Evolutionary conservation across 2,888 invertebrate genomes (phyloP), one percentile per base, ranked within the genome.

Genomic region (Orthonevra nobilis): DNA sequence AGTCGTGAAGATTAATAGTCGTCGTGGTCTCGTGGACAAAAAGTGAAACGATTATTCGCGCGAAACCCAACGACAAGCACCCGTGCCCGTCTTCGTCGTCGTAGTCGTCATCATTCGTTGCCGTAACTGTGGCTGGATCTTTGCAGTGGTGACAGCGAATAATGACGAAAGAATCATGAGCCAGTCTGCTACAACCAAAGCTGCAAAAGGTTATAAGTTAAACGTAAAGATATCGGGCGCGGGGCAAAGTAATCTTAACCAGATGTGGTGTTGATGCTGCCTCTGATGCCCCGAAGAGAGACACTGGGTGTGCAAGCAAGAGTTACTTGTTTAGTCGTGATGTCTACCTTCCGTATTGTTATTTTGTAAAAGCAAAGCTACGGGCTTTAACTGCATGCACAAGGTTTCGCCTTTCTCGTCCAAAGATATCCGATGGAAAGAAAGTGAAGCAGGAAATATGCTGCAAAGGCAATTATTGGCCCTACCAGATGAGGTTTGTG

Each of bases 1-100:
- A 73, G 66, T 79, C 79, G 66, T 79, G 66, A 79, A 73, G 72
- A 73, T 79, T 79, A 66, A 73, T 79, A 66, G 72, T 66, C 42
- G 32, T 73, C 54, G 72, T 60, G 52, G 64, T 52, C 52, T 54
- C 19, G 46, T 38, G 32, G 38, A 64, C 52, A 64, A 72, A 72
- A 72, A 72, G 58, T 58, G 58, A 20, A 54, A 28, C 54, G 46
- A 50, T 61, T 56, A 63, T 63, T 75, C 44, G 28, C 64, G 52
- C 50, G 38, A 46, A 58, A 52, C 44, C 52, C 42, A 36, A 30
- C 44, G 61, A 38, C n/a, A 20, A 56, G 23, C 19, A n/a, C n/a
- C n/a, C n/a, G n/a, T n/a, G n/a, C n/a, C n/a, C n/a, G n/a, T n/a
- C n/a, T n/a, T n/a, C n/a, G n/a, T n/a, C n/a, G 28, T 17, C 19